A percentile compares a stretch with the other conserved stretches of the same genome.
Conservation (phyloP, 2,888 invertebrate genomes). For the Macropis europaea region DNA sequence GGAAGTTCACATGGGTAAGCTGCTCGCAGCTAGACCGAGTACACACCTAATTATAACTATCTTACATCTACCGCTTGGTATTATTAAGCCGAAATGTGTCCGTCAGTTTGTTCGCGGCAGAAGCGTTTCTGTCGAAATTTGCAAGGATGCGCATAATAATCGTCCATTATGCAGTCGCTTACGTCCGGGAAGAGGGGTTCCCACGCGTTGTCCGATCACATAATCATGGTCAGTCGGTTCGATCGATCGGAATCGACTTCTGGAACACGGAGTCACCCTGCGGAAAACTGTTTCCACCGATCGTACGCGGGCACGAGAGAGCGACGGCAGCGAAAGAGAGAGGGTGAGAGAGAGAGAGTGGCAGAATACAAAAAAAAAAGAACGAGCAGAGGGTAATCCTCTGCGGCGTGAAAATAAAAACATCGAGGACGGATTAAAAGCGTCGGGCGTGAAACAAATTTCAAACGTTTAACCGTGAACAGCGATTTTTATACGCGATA, state of each 20-base stretch:
- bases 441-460: slow-evolving; percentile 50
- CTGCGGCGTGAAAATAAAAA: slow-evolving; percentile 47
- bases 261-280: not conserved
- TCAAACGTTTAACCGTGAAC: slow-evolving; percentile 51
- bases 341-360: no score
- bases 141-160: slow-evolving; percentile 77
- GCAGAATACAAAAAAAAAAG: slow-evolving; percentile 6
- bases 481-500: slow-evolving; percentile 49
- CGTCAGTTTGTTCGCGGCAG: slow-evolving; percentile 35
- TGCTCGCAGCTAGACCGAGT: slow-evolving; percentile 74
- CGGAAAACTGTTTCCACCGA: slow-evolving; percentile 29
- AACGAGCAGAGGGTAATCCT: slow-evolving; percentile 21
- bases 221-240: slow-evolving; percentile 34
- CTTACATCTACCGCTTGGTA: slow-evolving; percentile 76
- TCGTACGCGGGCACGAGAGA: not conserved
- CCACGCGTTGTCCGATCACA: slow-evolving; percentile 60
- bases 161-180: slow-evolving; percentile 72
- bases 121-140: slow-evolving; percentile 69
- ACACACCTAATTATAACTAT: slow-evolving; percentile 79
- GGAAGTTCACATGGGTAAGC: slow-evolving; percentile 78
- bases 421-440: slow-evolving; percentile 49
- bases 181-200: slow-evolving; percentile 72
- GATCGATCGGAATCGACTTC: slow-evolving; percentile 49
- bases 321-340: no score
- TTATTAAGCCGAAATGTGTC: slow-evolving; percentile 59